These are phyloP conservation scores for Rhopalosiphum maidis DNA, from an alignment of 1,140 invertebrate genomes.

Conservation along the genomic window DNA sequence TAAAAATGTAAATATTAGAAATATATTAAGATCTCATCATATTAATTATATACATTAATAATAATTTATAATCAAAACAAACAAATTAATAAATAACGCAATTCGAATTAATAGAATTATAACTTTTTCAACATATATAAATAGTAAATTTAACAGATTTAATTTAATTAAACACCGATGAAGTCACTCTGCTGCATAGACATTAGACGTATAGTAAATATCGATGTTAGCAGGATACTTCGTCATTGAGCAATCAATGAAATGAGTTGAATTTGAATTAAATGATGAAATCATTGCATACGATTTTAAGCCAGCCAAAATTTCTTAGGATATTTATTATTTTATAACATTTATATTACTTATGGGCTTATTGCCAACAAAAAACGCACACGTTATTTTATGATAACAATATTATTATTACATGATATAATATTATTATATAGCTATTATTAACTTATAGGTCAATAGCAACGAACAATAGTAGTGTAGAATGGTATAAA, in stretches of 20 bases:
- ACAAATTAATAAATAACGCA: not conserved
- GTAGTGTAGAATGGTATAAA: too few relatives aligned
- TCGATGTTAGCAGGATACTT: not conserved
- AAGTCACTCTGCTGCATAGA: not conserved
- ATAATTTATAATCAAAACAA: not conserved
- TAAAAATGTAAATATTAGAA: too few relatives aligned
- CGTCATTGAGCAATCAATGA: not conserved
- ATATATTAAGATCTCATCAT: too few relatives aligned
- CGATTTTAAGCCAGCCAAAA: too few relatives aligned
- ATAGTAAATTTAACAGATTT: not conserved
- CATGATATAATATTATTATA: too few relatives aligned
- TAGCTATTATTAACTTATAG: too few relatives aligned
- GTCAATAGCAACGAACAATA: too few relatives aligned
- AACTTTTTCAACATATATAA: not conserved
- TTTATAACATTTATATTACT: too few relatives aligned
- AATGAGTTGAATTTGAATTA: not conserved
- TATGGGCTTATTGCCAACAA: too few relatives aligned
- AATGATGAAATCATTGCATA: not conserved
- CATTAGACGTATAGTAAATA: not conserved
- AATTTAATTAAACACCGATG: not conserved
- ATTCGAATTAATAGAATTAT: not conserved
- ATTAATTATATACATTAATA: not conserved
- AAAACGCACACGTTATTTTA: too few relatives aligned
- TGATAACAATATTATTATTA: too few relatives aligned
- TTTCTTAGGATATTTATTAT: too few relatives aligned